Percentiles rank a stretch among this genome's conserved stretches.
Conservation (phyloP, 2,113 vertebrate genomes). For the Lepisosteus oculatus region DNA sequence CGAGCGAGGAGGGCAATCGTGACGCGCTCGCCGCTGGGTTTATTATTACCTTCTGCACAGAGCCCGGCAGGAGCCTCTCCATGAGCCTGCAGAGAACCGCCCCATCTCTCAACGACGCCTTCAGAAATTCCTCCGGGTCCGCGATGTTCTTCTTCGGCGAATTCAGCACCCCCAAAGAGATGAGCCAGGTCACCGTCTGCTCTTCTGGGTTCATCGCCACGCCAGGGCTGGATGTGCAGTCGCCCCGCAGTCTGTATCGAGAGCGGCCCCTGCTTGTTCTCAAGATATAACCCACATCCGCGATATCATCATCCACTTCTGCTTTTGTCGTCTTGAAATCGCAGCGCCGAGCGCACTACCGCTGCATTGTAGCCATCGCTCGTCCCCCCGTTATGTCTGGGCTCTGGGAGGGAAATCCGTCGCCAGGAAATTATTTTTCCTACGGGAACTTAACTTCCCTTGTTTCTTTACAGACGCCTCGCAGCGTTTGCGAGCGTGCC, state of each 20-base stretch:
- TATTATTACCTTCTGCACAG: conserved; percentile 79
- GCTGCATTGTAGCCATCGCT: too few relatives aligned
- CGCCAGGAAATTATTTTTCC: too few relatives aligned
- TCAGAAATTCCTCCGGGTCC: conserved; percentile 88
- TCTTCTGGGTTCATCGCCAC: conserved; percentile 90
- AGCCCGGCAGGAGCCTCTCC: conserved; percentile 80
- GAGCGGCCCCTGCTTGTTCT: conserved; percentile 30
- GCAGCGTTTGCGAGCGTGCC: background rate
- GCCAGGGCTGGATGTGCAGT: conserved; percentile 5
- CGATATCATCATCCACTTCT: conserved; percentile 62
- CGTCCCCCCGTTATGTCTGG: too few relatives aligned
- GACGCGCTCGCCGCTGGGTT: too few relatives aligned
- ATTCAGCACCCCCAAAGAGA: conserved; percentile 89
- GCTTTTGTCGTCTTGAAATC: conserved; percentile 30
- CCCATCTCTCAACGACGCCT: conserved; percentile 85
- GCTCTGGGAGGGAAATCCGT: too few relatives aligned
- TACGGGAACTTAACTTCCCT: too few relatives aligned
- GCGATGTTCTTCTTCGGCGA: conserved; percentile 93
- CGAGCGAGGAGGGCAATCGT: too few relatives aligned
- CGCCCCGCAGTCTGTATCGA: background rate
- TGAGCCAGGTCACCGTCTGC: conserved; percentile 92
- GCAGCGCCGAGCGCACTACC: too few relatives aligned
- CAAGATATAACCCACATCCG: conserved; percentile 84
- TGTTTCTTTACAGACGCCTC: too few relatives aligned
- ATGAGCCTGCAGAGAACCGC: conserved; percentile 88